Evolutionary conservation across 92 coral and sea anemone genomes (phyloP).

Genomic region (Galaxea fascicularis): DNA sequence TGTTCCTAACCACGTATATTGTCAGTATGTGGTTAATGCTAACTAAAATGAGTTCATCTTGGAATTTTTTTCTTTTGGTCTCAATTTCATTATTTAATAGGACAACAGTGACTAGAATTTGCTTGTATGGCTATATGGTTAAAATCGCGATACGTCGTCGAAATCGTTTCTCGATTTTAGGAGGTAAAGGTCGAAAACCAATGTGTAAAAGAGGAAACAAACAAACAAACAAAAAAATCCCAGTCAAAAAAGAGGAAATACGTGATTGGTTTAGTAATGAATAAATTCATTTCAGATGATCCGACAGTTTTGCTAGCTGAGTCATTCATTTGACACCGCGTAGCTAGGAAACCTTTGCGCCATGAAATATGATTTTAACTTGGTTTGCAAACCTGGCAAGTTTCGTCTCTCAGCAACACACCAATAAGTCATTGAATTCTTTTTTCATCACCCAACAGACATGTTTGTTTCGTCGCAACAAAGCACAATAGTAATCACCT

Average conservation of each 20-base stretch:
- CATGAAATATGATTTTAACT: conserved; percentile 35
- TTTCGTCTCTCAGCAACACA: conserved; percentile 33
- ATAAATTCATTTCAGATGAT: background rate
- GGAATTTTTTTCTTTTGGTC: background rate
- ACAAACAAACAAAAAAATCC: background rate
- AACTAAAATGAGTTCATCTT: too few relatives aligned
- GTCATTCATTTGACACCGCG: conserved; percentile 8
- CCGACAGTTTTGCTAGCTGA: background rate
- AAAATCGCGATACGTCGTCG: background rate
- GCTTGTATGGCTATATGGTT: background rate
- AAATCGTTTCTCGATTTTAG: background rate
- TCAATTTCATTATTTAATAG: too few relatives aligned
- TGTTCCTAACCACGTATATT: too few relatives aligned
- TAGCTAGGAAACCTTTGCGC: conserved; percentile 24
- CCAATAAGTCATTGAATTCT: conserved; percentile 7
- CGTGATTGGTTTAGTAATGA: background rate
- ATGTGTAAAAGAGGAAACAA: background rate
- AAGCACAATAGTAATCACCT: conserved; percentile 27
- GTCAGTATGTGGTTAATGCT: too few relatives aligned
- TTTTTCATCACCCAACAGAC: conserved; percentile 11
- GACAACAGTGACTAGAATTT: too few relatives aligned
- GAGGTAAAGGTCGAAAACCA: background rate
- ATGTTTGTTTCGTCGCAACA: background rate
- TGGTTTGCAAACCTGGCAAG: conserved; percentile 22
- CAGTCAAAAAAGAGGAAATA: background rate